Evolutionary conservation across 1,140 invertebrate species (phyloP).

Genomic region (Drosophila kurseongensis): DNA sequence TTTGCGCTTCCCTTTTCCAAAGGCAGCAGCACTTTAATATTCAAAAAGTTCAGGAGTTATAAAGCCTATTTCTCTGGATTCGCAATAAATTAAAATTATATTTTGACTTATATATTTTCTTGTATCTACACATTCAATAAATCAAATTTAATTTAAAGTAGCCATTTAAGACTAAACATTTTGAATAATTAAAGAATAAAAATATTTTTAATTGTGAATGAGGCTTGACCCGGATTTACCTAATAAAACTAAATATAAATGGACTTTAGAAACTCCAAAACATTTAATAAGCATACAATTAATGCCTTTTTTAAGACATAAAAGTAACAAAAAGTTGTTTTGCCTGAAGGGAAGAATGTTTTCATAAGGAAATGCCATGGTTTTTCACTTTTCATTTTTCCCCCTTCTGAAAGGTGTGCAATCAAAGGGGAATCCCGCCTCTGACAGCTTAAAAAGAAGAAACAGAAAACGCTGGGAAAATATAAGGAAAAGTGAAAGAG

Average conservation of each 20-base stretch:
- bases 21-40: slow-evolving; percentile 25
- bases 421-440: slow-evolving; percentile 17
- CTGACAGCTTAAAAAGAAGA: background rate
- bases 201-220: too few species aligned
- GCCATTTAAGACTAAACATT: too few species aligned
- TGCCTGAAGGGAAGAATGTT: slow-evolving; percentile 7
- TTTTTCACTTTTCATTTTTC: slow-evolving; percentile 13
- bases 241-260: too few species aligned
- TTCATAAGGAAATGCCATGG: background rate
- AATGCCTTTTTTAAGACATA: background rate
- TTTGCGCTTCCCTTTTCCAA: slow-evolving; percentile 5
- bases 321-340: background rate
- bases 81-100: too few species aligned
- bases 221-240: too few species aligned
- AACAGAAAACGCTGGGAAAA: slow-evolving; percentile 11
- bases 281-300: background rate
- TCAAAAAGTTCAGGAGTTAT: slow-evolving; percentile 4
- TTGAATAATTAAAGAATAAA: too few species aligned
- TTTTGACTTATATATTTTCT: too few species aligned
- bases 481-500: slow-evolving; percentile 2
- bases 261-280: background rate
- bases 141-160: too few species aligned
- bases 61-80: background rate
- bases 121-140: too few species aligned
- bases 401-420: slow-evolving; percentile 10